Base-by-base conservation (phyloP, 2,888 invertebrate genomes). In the Athetis lepigone region DNA sequence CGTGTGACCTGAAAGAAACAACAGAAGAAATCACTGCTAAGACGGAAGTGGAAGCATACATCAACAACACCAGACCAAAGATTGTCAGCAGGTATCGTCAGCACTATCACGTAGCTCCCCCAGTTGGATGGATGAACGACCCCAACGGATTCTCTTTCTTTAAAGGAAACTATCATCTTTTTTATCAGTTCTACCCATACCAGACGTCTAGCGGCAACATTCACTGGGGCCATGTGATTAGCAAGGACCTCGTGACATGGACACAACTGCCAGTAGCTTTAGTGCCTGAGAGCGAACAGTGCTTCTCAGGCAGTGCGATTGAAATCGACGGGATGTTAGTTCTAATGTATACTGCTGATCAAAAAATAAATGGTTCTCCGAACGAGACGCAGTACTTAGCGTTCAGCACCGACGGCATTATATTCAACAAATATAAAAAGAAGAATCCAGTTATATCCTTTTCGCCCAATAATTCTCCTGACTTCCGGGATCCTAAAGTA, bases 91-190 rank as follows among this genome's bases (percentile, higher is more conserved):
- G 88, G 29, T 94, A 88, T 70, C 84, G 92, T 57, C 85, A 85
- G 3, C 87, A 86, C 6, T 94, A 93, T 62, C 95, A 95, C 72
- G 85, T 94, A 3, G 80, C 88, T 0, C 90, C 91, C 0, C 93
- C 93, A 0, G 90, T 93, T 0, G 95, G 95, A 4, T 96, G 96
- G 96, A 93, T 95, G 82, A 96, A 96, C 76, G 96, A 96, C 66
- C 96, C 96, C 1, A 96, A 96, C 60, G 96, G 96, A 9, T 94
- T 96, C 76, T 91, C 94, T 0, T 95, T 87, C 75, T 92, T 88
- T 78, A 90, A 93, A 37, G 95, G 92, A 4, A 85, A 92, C 69
- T 96, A 91, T 68, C 96, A 96, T 71, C 81, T 95, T 0, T 95
- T 95, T 82, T 95, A 93, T 71, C 96, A 96, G 74, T 94, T 86